Percentiles rank a stretch among this genome's conserved stretches.
Conservation (phyloP, 2,797 vertebrate genomes). For the Cyclura pinguis region DNA sequence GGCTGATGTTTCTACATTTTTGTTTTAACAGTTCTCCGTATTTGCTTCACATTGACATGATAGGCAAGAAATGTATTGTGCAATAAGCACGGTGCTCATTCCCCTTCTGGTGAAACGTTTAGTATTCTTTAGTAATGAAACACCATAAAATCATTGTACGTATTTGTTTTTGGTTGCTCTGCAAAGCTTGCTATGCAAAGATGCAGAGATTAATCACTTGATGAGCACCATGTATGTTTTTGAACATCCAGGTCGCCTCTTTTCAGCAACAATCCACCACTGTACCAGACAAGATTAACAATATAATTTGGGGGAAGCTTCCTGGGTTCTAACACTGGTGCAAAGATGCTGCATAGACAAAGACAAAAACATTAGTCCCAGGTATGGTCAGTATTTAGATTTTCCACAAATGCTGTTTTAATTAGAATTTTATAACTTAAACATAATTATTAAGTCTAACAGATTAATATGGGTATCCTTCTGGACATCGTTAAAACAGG, state of each 20-base stretch:
- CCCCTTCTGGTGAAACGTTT: conserved; percentile 8
- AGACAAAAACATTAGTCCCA: not conserved
- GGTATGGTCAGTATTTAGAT: not conserved
- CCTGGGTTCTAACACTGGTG: not conserved
- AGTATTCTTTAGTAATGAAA: conserved; percentile 33
- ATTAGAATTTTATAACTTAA: not conserved
- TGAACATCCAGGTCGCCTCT: not conserved
- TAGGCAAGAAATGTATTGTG: conserved; percentile 44
- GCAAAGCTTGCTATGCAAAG: conserved; percentile 10
- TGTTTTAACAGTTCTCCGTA: conserved; percentile 27
- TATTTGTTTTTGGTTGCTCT: conserved; percentile 8
- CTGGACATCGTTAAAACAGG: not conserved
- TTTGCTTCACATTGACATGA: conserved; percentile 57
- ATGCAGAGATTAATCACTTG: not conserved
- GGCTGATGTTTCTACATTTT: conserved; percentile 44
- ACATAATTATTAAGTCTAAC: not conserved
- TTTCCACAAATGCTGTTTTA: too few relatives aligned
- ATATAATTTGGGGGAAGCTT: not conserved
- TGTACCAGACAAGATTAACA: not conserved
- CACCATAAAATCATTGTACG: conserved; percentile 21
- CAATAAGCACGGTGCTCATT: conserved; percentile 55
- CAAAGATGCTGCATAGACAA: not conserved
- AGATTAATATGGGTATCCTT: not conserved
- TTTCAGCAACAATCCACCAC: not conserved
- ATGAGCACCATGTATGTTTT: not conserved